Evolutionary conservation across 2,888 invertebrate species (phyloP), one percentile per base, ranked within the genome.

Genomic region (Spisula solida): DNA sequence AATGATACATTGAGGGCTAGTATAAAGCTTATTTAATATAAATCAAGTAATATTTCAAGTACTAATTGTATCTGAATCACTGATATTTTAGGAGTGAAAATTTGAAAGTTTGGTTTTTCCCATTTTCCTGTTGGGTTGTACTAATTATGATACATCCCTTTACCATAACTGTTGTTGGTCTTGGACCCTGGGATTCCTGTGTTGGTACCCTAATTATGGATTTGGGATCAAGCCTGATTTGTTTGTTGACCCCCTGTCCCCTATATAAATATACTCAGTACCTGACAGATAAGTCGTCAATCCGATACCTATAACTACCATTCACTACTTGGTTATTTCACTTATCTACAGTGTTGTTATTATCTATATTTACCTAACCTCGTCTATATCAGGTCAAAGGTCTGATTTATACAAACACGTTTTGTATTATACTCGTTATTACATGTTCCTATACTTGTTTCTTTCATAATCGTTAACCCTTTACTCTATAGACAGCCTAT

Each of bases 301-400:
- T 56, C 56, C n/a, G 1, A n/a, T 66, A 25, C 25, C n/a, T 25
- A 25, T 41, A 41, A 8, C 60, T 66, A 66, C 60, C 60, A 66
- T 20, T 66, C 60, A 66, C 60, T 25, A 66, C 60, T 25, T 5
- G n/a, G 60, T 10, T 66, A 66, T 66, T 66, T 66, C 25, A 25
- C n/a, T 66, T 66, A 66, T 66, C 60, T 66, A 56, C 18, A 6
- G 4, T 66, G n/a, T n/a, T 66, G 8, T 60, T 2, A 60, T 60
- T 66, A 66, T 66, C 60, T 66, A 6, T 66, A 66, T 66, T 66
- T 66, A 66, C 60, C 25, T 25, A 66, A 25, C 60, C 60, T 66
- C 4, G 25, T 66, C 20, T 66, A 66, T 66, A 66, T 66, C 60
- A 12, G 12, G 25, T 25, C 10, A 66, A 66, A 66, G 60, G 60